Conservation (phyloP, 2,797 vertebrate genomes). For the Molothrus aeneus region DNA sequence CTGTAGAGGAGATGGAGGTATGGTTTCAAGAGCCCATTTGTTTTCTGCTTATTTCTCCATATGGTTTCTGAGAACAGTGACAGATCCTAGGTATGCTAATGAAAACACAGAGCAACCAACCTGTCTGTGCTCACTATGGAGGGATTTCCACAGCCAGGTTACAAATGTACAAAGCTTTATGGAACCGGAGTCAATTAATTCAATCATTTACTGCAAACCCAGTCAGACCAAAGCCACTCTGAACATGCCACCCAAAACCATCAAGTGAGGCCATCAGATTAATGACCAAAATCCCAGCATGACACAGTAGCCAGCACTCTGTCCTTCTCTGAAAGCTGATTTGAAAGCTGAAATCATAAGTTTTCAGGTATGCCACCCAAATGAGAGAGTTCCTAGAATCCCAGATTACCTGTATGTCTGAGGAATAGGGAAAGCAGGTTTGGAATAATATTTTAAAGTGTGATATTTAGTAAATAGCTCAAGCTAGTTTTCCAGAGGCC, state of each 20-base stretch:
- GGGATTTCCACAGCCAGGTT: neutral
- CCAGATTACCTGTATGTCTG: neutral
- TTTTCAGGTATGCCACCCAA: neutral
- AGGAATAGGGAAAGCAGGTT: neutral
- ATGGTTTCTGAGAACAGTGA: neutral
- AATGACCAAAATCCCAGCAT: neutral
- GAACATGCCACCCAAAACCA: neutral
- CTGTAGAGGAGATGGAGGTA: neutral
- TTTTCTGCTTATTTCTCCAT: neutral
- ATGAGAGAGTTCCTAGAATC: neutral
- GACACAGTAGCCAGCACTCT: neutral
- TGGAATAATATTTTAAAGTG: accelerated
- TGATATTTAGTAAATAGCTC: neutral
- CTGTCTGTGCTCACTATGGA: neutral
- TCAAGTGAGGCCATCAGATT: neutral
- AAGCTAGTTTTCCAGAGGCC: neutral
- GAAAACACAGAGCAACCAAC: neutral
- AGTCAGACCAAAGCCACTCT: neutral
- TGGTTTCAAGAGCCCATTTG: neutral
- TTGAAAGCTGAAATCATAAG: neutral
- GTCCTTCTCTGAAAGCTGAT: neutral
- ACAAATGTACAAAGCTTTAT: neutral
- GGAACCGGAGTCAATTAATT: neutral
- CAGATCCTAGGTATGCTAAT: neutral
- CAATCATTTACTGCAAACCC: neutral